Evolutionary conservation across 2,888 invertebrate species (phyloP).

Genomic region (Drosophila neonasuta): DNA sequence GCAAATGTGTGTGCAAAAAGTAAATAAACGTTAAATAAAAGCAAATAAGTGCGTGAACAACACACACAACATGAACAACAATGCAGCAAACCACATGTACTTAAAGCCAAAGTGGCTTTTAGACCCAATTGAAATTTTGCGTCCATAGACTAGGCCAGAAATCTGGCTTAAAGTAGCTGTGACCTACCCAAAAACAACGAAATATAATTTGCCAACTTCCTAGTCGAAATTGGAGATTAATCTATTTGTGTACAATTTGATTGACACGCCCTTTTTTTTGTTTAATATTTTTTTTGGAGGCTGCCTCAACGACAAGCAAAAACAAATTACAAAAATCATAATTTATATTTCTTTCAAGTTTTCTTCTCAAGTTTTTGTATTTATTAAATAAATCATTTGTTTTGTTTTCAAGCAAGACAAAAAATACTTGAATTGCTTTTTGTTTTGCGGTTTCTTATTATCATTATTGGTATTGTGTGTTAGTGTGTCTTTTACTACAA

Average conservation of each 20-base stretch:
- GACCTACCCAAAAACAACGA: constrained; percentile 63
- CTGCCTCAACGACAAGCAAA: constrained; percentile 47
- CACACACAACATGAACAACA: constrained; percentile 48
- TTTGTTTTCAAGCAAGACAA: constrained; percentile 51
- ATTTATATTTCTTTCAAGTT: constrained; percentile 25
- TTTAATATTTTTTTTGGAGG: constrained; percentile 50
- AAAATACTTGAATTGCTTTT: constrained; percentile 42
- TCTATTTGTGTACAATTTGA: constrained; percentile 42
- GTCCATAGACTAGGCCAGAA: constrained; percentile 26
- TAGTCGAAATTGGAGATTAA: constrained; percentile 56
- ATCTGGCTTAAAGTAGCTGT: constrained; percentile 32
- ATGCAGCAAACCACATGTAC: constrained; percentile 44
- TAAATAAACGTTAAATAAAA: constrained; percentile 67
- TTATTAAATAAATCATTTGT: constrained; percentile 72
- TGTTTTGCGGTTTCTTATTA: constrained; percentile 34
- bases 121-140: constrained; percentile 52
- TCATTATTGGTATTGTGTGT: constrained; percentile 33
- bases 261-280: constrained; percentile 66
- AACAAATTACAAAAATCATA: constrained; percentile 41
- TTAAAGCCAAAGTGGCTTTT: constrained; percentile 67
- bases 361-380: constrained; percentile 29
- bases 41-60: constrained; percentile 71
- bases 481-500: constrained; percentile 69
- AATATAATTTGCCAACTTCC: constrained; percentile 56
- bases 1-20: constrained; percentile 49